phyloP scores from a whole-genome alignment of 2,888 invertebrate species.

The Cephus nigrinus region DNA sequence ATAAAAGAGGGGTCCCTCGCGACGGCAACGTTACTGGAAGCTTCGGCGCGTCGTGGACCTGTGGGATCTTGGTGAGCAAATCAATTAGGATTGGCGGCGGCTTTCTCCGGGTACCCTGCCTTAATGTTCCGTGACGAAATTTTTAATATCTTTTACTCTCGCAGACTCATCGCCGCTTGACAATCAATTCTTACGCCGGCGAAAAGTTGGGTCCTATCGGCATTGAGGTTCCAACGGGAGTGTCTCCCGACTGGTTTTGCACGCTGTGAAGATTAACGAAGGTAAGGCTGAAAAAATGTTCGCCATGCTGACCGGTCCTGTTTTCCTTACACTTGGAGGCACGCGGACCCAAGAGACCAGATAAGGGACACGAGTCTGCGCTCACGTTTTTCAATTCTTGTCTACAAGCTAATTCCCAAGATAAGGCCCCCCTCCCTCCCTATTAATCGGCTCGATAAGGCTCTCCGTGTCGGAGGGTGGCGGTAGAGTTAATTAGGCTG shows the following conservation, averaged over 20 bases:
- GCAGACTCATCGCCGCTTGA: conserved; percentile 14
- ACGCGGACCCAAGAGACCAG: not conserved
- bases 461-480: conserved; percentile 31
- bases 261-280: not conserved
- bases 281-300: not conserved
- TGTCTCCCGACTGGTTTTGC: not conserved
- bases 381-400: conserved; percentile 27
- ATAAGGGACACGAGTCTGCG: not conserved
- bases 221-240: not conserved
- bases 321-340: not conserved
- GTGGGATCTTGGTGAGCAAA: not conserved
- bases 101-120: not conserved
- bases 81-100: conserved; percentile 7
- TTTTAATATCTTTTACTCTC: conserved; percentile 14
- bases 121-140: conserved; percentile 12
- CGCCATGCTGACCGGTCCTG: not conserved
- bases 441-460: conserved; percentile 46
- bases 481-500: conserved; percentile 46
- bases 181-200: not conserved
- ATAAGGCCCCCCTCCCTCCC: conserved; percentile 29
- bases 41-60: not conserved
- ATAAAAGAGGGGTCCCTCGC: not conserved
- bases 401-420: conserved; percentile 37
- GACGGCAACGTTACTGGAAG: not conserved
- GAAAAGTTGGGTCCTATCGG: not conserved